These are phyloP conservation scores for Laticauda laticaudata DNA, from an alignment of 2,113 vertebrate genomes.

Conservation along the genomic window DNA sequence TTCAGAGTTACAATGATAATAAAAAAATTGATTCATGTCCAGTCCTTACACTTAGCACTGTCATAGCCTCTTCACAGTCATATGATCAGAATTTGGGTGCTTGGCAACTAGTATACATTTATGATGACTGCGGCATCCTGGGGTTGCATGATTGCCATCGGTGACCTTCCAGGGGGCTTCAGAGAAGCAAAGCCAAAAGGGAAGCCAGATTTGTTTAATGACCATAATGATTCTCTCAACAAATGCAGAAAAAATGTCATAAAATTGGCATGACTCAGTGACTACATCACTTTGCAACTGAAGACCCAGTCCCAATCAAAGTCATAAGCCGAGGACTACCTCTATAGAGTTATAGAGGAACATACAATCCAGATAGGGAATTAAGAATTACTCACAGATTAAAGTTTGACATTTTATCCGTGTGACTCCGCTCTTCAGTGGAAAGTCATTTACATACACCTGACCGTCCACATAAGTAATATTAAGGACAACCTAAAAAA, in stretches of 20 bases:
- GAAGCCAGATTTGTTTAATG: not conserved
- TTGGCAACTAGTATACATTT: not conserved
- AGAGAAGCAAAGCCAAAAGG: not conserved
- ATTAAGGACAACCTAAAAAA: slow-evolving; percentile 77
- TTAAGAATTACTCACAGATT: slow-evolving; percentile 80
- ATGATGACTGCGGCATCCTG: not conserved
- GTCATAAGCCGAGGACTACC: not conserved
- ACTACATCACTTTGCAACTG: not conserved
- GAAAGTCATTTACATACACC: slow-evolving; percentile 85
- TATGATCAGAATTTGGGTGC: not conserved
- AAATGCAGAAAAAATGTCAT: not conserved
- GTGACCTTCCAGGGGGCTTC: not conserved
- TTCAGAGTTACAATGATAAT: not conserved
- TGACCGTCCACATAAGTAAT: slow-evolving; percentile 76
- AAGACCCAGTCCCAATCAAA: not conserved
- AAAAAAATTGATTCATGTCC: not conserved
- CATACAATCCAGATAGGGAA: not conserved
- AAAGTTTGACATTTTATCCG: slow-evolving; percentile 82
- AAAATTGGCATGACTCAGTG: not conserved
- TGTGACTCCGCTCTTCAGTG: slow-evolving; percentile 84
- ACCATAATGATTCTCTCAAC: not conserved
- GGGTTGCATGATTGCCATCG: not conserved
- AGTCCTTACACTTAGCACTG: not conserved
- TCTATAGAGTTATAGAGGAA: slow-evolving; percentile 19
- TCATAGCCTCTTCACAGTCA: not conserved